These are phyloP conservation scores for Champsocephalus gunnari DNA, from an alignment of 2,797 vertebrate species.

Conservation along the genomic window DNA sequence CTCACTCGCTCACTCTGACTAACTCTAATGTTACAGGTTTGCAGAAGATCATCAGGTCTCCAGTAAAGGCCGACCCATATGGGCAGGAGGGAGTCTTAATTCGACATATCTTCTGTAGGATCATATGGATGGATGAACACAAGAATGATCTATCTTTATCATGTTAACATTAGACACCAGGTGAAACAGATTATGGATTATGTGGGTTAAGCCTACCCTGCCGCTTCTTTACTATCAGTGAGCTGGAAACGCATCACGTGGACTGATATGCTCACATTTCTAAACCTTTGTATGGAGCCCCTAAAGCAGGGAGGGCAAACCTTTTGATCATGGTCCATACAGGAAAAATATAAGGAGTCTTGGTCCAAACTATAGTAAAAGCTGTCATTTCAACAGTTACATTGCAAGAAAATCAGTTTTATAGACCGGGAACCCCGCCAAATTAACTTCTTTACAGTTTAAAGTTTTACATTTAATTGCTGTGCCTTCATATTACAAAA, in stretches of 20 bases:
- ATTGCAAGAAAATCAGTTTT: too few species aligned
- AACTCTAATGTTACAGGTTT: constrained; percentile 24
- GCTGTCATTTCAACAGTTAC: too few species aligned
- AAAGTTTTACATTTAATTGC: too few species aligned
- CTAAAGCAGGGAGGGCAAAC: too few species aligned
- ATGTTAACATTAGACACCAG: constrained; percentile 20
- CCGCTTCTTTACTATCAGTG: constrained; percentile 4
- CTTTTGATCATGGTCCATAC: too few species aligned
- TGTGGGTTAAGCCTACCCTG: constrained; percentile 22
- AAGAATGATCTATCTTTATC: constrained; percentile 11
- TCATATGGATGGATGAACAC: constrained; percentile 7
- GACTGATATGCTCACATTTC: not conserved
- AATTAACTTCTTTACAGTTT: too few species aligned
- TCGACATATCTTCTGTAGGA: constrained; percentile 14
- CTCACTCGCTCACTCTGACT: constrained; percentile 6
- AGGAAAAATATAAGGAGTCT: too few species aligned
- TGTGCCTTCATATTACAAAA: too few species aligned
- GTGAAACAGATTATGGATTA: constrained; percentile 42
- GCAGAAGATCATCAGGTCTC: constrained; percentile 3
- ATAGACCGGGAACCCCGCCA: too few species aligned
- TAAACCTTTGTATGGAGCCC: too few species aligned
- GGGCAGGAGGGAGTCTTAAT: not conserved
- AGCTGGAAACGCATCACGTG: constrained; percentile 19
- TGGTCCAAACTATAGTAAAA: too few species aligned
- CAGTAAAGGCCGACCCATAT: not conserved